Evolutionary conservation across 2,113 vertebrate species (phyloP).

Genomic region (Melanotaenia duboulayi): DNA sequence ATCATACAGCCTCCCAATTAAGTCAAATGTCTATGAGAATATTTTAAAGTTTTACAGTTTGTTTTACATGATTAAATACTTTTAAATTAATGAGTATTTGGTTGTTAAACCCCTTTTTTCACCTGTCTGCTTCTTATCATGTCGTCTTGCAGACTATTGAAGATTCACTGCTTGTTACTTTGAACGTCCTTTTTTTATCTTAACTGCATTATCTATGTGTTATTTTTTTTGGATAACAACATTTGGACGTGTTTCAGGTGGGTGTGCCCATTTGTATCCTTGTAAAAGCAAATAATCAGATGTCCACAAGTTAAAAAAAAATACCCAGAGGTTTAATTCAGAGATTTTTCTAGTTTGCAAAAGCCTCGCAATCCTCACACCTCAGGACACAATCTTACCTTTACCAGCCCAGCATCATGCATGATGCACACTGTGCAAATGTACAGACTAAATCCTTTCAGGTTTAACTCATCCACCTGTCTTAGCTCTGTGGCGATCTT

Average conservation of each 20-base stretch:
- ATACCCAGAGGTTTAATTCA: too few relatives aligned
- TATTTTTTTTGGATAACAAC: neutral
- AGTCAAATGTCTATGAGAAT: too few relatives aligned
- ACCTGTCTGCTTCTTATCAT: constrained; percentile 7
- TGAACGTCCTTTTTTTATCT: neutral
- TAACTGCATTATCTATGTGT: constrained; percentile 12
- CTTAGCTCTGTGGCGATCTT: neutral
- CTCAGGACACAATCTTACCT: rapidly evolving
- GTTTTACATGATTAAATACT: too few relatives aligned
- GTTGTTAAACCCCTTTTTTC: neutral
- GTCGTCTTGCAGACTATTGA: neutral
- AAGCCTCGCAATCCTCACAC: too few relatives aligned
- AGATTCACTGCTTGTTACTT: neutral
- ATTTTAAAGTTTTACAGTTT: too few relatives aligned
- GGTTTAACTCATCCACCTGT: neutral
- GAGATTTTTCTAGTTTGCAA: too few relatives aligned
- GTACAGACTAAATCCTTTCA: constrained; percentile 1
- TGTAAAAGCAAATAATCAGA: constrained; percentile 22
- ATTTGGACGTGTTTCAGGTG: constrained; percentile 5
- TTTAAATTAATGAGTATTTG: neutral
- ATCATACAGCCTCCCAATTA: too few relatives aligned
- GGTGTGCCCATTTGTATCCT: constrained; percentile 29
- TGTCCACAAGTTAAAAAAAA: neutral
- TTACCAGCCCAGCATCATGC: too few relatives aligned
- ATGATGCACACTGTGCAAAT: too few relatives aligned